These are phyloP conservation scores for Limnothrissa miodon DNA, from an alignment of 2,113 vertebrate species.

Conservation along the genomic window DNA sequence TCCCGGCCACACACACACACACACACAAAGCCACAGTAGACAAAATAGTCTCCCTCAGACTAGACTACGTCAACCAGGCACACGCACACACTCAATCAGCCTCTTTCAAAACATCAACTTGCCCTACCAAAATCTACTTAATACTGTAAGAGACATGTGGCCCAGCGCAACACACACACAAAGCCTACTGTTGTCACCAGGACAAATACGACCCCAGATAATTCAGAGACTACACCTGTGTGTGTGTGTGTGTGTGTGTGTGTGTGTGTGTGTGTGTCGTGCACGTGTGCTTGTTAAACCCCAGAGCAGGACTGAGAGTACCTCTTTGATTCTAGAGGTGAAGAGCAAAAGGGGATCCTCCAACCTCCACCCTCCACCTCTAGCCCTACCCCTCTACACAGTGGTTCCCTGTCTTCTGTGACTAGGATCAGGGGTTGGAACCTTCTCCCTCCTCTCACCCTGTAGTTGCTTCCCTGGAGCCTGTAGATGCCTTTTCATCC, in stretches of 20 bases:
- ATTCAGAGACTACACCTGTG: too few relatives aligned
- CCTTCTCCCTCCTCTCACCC: too few relatives aligned
- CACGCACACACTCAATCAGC: not conserved
- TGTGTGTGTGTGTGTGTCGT: conserved; percentile 35
- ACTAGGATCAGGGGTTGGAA: too few relatives aligned
- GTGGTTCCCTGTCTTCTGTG: not conserved
- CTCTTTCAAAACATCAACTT: not conserved
- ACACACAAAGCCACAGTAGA: not conserved
- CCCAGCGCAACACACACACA: not conserved
- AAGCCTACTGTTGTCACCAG: not conserved
- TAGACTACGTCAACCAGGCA: too few relatives aligned
- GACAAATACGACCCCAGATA: too few relatives aligned
- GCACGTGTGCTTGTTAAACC: conserved; percentile 28
- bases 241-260: conserved; percentile 5
- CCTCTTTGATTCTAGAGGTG: not conserved
- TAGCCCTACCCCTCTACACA: not conserved
- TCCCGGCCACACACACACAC: conserved; percentile 30
- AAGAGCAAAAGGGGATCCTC: not conserved
- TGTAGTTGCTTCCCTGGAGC: too few relatives aligned
- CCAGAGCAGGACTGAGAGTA: not conserved
- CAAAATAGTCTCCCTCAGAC: too few relatives aligned
- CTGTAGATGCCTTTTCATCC: too few relatives aligned
- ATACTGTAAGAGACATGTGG: not conserved
- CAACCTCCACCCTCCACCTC: too few relatives aligned
- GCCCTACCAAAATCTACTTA: not conserved